Evolutionary conservation across 2,888 invertebrate genomes (phyloP).

Genomic region (Habrosyne pyritoides): DNA sequence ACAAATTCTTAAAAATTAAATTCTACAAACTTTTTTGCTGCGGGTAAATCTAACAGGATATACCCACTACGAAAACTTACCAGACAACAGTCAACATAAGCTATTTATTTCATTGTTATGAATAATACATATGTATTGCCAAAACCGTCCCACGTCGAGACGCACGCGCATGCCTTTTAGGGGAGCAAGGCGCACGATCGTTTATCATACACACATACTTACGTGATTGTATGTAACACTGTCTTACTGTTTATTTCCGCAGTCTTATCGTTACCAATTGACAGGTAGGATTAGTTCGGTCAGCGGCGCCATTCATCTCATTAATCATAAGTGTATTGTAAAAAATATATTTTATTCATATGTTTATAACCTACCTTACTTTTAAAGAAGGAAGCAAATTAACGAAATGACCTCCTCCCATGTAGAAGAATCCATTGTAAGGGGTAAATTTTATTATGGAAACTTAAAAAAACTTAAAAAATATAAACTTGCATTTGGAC

Average conservation of each 20-base stretch:
- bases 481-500: no score
- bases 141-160: slow-evolving; percentile 49
- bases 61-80: neutral
- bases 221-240: slow-evolving; percentile 11
- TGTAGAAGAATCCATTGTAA: no score
- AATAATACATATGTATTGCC: slow-evolving; percentile 77
- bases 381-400: no score
- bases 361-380: no score
- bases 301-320: neutral
- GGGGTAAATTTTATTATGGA: no score
- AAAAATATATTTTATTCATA: neutral
- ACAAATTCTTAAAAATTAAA: no score
- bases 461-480: no score
- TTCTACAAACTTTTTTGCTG: no score
- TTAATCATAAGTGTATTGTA: neutral
- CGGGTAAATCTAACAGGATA: slow-evolving; percentile 2
- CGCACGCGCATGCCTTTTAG: slow-evolving; percentile 52
- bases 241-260: slow-evolving; percentile 10
- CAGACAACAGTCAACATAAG: slow-evolving; percentile 22
- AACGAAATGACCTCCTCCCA: no score
- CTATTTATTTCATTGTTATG: slow-evolving; percentile 62
- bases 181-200: slow-evolving; percentile 46
- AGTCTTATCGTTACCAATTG: slow-evolving; percentile 7
- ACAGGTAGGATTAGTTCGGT: slow-evolving; percentile 6
- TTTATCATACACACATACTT: slow-evolving; percentile 44